Base-by-base conservation (phyloP, 2,888 invertebrate genomes). In the Danaus chrysippus region DNA sequence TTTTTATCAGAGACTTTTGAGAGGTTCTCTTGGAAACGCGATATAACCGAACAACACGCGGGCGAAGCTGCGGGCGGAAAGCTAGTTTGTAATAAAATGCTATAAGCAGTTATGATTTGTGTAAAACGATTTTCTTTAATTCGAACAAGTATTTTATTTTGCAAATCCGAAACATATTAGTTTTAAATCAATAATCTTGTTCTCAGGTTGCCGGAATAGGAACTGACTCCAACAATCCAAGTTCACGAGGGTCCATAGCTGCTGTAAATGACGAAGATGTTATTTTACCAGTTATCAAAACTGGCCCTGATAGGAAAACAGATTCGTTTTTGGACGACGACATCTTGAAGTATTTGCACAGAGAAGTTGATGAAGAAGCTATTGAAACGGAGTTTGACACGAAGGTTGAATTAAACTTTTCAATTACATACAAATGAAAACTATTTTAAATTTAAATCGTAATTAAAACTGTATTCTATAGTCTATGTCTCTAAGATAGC, bases 381-480 rank as follows among this genome's bases (percentile, higher is more conserved):
- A 93, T 95, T 42, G 94, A 95, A 69, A 93, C 92, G 23, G 95
- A 95, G 76, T 94, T 95, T 76, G 93, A 94, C 76, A 76, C 86
- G 1, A 94, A 94, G 89, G 94, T 59, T 57, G 53, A 43, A 2
- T 23, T 42, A 52, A 13, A 34, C 1, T 57, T 53, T 23, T 12
- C 10, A 44, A 41, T 13, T n/a, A 11, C 15, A 13, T 42, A 9
- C 41, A 55, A 8, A 13, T 1, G 15, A 49, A 34, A 46, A n/a
- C 10, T 23, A 46, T 23, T 23, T 5, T 34, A 34, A 5, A 1
- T 23, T 23, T 23, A 23, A 23, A 23, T 23, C 23, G 6, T 34
- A 34, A 3, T 34, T 34, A 34, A 34, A 34, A 34, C 23, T 34
- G 23, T 34, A 8, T 8, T 23, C 1, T 23, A 23, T 3, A 23